A percentile compares a stretch with the other conserved stretches of the same genome.
phyloP scores from a whole-genome alignment of 2,797 vertebrate genomes.

The Macropodus opercularis region DNA sequence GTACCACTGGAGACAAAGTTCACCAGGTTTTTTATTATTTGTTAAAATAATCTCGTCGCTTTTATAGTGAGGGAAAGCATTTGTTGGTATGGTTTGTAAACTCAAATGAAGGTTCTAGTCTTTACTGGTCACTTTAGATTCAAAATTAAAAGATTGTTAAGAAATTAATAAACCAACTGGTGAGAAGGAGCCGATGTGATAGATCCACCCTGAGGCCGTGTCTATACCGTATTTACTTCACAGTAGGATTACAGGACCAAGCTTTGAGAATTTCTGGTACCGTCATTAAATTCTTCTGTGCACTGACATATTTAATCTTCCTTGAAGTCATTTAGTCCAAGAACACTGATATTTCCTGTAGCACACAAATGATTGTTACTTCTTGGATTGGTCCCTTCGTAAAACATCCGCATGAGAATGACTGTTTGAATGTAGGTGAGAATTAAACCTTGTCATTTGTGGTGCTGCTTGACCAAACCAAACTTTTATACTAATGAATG shows the following conservation, averaged over 20 bases:
- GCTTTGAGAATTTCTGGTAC: slow-evolving; percentile 27
- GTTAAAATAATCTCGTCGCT: slow-evolving; percentile 25
- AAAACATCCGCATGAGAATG: slow-evolving; percentile 47
- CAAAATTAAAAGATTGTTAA: slow-evolving; percentile 27
- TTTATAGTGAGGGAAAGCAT: slow-evolving; percentile 8
- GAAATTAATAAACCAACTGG: slow-evolving; percentile 14
- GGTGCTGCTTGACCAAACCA: slow-evolving; percentile 69
- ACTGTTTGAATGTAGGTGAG: slow-evolving; percentile 32
- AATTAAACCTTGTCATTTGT: slow-evolving; percentile 42
- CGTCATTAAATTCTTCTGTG: slow-evolving; percentile 38
- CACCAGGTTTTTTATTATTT: slow-evolving; percentile 19
- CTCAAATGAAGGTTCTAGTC: slow-evolving; percentile 22
- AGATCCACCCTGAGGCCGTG: slow-evolving; percentile 16
- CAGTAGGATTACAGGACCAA: slow-evolving; percentile 14
- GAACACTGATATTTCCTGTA: slow-evolving; percentile 71
- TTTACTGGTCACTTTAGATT: slow-evolving; percentile 30
- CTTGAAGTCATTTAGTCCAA: slow-evolving; percentile 51
- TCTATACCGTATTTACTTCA: slow-evolving; percentile 27
- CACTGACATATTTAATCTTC: slow-evolving; percentile 66
- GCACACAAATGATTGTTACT: slow-evolving; percentile 54
- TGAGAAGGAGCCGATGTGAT: slow-evolving; percentile 20
- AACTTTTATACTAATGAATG: slow-evolving; percentile 65
- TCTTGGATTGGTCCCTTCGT: slow-evolving; percentile 51
- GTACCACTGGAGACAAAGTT: slow-evolving; percentile 27
- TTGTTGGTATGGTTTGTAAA: slow-evolving; percentile 12